These are phyloP conservation scores for Sebastes fasciatus DNA, from an alignment of 2,113 vertebrate genomes.

Conservation along the genomic window DNA sequence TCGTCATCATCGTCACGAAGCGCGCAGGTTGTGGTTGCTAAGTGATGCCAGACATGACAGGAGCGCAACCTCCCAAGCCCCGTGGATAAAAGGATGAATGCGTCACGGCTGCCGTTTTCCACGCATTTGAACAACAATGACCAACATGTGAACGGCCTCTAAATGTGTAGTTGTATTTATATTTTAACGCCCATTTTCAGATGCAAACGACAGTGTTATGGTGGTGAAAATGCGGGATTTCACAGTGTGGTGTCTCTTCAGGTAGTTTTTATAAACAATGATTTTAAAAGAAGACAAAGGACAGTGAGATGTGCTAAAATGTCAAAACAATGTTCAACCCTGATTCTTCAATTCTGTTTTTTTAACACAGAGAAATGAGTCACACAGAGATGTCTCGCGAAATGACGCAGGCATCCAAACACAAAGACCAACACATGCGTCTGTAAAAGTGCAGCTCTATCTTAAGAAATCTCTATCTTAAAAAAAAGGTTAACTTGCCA, in stretches of 20 bases:
- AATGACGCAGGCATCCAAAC: not conserved
- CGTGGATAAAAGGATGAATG: too few relatives aligned
- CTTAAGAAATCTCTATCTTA: not conserved
- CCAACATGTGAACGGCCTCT: too few relatives aligned
- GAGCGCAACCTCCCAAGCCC: too few relatives aligned
- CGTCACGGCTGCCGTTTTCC: too few relatives aligned
- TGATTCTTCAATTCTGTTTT: not conserved
- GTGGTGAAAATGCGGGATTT: not conserved
- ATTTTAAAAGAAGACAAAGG: not conserved
- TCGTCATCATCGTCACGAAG: too few relatives aligned
- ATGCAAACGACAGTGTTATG: not conserved
- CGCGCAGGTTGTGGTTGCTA: too few relatives aligned
- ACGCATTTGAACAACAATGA: too few relatives aligned
- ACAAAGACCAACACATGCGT: not conserved
- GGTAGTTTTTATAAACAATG: not conserved
- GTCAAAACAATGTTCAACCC: not conserved
- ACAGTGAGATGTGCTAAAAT: not conserved
- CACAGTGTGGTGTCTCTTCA: not conserved
- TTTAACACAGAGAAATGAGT: not conserved
- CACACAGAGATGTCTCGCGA: not conserved
- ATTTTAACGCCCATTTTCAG: not conserved
- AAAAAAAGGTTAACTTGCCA: not conserved
- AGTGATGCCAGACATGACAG: too few relatives aligned
- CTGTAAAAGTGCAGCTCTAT: not conserved
- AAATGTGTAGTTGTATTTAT: not conserved